Evolutionary conservation across 2,113 vertebrate species (phyloP), one percentile per base, ranked within the genome.

Genomic region (Cygnus buccinator): DNA sequence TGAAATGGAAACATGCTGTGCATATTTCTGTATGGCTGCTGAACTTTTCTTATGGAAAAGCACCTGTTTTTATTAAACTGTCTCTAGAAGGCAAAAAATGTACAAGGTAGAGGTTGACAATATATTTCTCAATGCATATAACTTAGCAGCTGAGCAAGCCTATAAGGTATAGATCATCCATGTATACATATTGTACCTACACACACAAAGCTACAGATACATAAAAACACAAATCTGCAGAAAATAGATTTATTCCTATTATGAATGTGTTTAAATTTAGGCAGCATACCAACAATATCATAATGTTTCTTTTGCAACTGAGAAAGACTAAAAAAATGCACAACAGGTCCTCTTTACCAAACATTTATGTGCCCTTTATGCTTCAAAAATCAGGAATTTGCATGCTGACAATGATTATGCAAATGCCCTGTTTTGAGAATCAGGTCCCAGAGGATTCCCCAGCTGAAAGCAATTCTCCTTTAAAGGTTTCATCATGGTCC

Each of bases 1-100:
- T 76, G 93, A 96, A 96, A 96, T 96, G 59, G 95, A 96, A 96
- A 95, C 84, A 94, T 0, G 6, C 71, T 39, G 80, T 1, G 41
- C 74, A 20, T 95, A 96, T 94, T 96, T 96, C 93, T 96, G 85
- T 88, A 89, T 93, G 87, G 89, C 78, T 93, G 95, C 84, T 96
- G 94, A 95, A 91, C 92, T 94, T 96, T 87, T 93, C 94, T 83
- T 87, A 91, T 67, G 71, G 96, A 94, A 96, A 96, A 94, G 94
- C 41, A 92, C 74, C 81, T 93, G 81, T 21, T 96, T 97, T 94
- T 87, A 96, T 96, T 96, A 95, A 95, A 87, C 67, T 94, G 87
- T 96, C 94, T 96, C 87, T 94, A 94, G 87, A 74, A 94, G 67
- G 84, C 77, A 93, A 82, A 74, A 94, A 89, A 94, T 43, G 67